These are phyloP conservation scores for Idaea biselata DNA, from an alignment of 2,888 invertebrate genomes.

Conservation along the genomic window DNA sequence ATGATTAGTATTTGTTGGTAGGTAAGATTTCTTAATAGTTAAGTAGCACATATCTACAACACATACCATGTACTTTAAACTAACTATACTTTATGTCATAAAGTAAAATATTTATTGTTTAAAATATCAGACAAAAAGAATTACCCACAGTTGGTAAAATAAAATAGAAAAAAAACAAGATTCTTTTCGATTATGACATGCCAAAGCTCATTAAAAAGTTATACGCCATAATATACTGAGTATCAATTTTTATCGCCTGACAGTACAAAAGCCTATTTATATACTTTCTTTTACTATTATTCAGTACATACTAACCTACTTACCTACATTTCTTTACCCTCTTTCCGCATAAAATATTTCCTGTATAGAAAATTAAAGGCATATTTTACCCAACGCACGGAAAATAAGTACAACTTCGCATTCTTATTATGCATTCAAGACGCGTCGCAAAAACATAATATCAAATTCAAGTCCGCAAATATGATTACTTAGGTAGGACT, in stretches of 20 bases:
- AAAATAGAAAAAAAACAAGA: too few species aligned
- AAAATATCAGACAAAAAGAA: too few species aligned
- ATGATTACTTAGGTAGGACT: background rate
- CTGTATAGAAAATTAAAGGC: background rate
- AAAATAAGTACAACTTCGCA: background rate
- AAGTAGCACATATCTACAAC: too few species aligned
- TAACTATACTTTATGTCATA: too few species aligned
- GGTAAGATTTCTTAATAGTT: background rate
- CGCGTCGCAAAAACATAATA: background rate
- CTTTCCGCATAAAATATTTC: background rate
- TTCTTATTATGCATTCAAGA: background rate
- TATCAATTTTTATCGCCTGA: too few species aligned
- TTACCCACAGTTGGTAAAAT: too few species aligned
- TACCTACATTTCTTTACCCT: background rate
- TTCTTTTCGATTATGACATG: too few species aligned
- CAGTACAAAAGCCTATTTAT: too few species aligned
- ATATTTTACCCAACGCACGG: slow-evolving; percentile 1
- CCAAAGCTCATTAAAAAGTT: too few species aligned
- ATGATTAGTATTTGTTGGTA: background rate
- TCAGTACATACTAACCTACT: background rate
- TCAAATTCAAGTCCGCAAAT: background rate
- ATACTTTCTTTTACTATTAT: background rate
- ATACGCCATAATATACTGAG: too few species aligned
- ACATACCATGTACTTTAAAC: too few species aligned
- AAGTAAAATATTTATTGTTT: too few species aligned